Evolutionary conservation across 2,797 vertebrate genomes (phyloP), one percentile per base, ranked within the genome.

Genomic region (Syndactyla subalaris): DNA sequence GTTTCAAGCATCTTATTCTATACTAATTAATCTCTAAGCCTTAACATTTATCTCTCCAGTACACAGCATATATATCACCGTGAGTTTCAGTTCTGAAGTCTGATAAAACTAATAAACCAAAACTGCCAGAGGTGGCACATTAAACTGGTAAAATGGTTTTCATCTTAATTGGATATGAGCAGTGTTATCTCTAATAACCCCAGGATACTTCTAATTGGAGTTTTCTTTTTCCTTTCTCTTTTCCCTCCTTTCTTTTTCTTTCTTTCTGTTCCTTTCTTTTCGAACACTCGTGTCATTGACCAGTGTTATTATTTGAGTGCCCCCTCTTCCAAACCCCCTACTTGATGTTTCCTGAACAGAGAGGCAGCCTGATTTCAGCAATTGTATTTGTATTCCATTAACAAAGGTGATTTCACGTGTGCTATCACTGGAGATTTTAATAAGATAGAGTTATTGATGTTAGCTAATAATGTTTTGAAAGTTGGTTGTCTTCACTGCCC

Each of bases 161-260:
- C 98, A 98, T 98, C 98, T 98, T 98, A 98, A 98, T 98, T 98
- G 98, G 97, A 98, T 98, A 98, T 98, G 98, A 98, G 95, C 96
- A 90, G 93, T 92, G 97, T 97, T 98, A 98, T 98, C 97, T 92
- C 97, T 98, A 98, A 98, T 98, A 98, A 98, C 98, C 98, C 93
- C 97, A 96, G 98, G 98, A 98, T 98, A 98, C 96, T 98, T 98
- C 98, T 98, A 98, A 98, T 98, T 98, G 97, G 97, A 98, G 92
- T 96, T 95, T 97, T 95, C 96, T 96, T 96, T 94, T 88, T 85
- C n/a, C 36, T 78, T 86, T 92, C 46, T 66, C 86, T 32, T 54
- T 24, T 68, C 45, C 7, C 3, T 48, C 41, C 66, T 65, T 73
- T 48, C 57, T 65, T 79, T 75, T 90, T 41, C 73, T 52, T 91